Percentiles rank a stretch among this genome's conserved stretches.
Conservation (phyloP, 2,797 vertebrate species). For the Parambassis ranga region DNA sequence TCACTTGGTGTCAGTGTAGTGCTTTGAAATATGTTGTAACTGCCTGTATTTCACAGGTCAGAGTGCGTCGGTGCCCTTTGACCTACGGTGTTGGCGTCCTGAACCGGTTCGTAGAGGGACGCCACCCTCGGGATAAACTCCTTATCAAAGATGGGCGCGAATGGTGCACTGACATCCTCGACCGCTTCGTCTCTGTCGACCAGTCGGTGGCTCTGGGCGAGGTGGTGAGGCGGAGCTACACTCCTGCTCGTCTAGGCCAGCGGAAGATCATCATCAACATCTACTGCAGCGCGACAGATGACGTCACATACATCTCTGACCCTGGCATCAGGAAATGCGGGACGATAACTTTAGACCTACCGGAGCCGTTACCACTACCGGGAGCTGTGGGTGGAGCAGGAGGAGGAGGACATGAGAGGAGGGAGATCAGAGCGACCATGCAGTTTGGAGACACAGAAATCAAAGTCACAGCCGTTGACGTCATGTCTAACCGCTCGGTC, state of each 20-base stretch:
- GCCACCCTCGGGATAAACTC: conserved; percentile 90
- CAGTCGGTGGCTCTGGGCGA: conserved; percentile 95
- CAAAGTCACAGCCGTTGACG: conserved; percentile 91
- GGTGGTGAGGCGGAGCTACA: conserved; percentile 92
- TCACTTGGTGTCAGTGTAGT: rapidly evolving
- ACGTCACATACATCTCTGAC: conserved; percentile 90
- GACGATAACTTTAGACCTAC: conserved; percentile 89
- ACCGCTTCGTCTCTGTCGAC: conserved; percentile 92
- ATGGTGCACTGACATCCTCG: conserved; percentile 97
- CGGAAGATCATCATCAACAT: conserved; percentile 95
- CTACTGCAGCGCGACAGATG: conserved; percentile 89
- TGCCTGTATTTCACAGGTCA: conserved; percentile 46
- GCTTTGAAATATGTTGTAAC: not conserved
- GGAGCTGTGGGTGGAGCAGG: conserved; percentile 53
- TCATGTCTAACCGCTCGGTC: conserved; percentile 85
- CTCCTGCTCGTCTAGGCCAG: conserved; percentile 88
- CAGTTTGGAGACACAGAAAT: conserved; percentile 98
- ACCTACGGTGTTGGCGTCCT: conserved; percentile 94
- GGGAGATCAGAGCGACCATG: conserved; percentile 94
- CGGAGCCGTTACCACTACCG: conserved; percentile 48
- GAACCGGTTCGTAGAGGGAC: conserved; percentile 90
- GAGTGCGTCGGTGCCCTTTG: conserved; percentile 91
- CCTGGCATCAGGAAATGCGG: conserved; percentile 91
- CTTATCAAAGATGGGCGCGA: conserved; percentile 91
- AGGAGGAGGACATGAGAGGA: conserved; percentile 66